Percentiles rank a stretch among this genome's conserved stretches.
Conservation (phyloP, 2,888 invertebrate species). For the Eilema sororculum region DNA sequence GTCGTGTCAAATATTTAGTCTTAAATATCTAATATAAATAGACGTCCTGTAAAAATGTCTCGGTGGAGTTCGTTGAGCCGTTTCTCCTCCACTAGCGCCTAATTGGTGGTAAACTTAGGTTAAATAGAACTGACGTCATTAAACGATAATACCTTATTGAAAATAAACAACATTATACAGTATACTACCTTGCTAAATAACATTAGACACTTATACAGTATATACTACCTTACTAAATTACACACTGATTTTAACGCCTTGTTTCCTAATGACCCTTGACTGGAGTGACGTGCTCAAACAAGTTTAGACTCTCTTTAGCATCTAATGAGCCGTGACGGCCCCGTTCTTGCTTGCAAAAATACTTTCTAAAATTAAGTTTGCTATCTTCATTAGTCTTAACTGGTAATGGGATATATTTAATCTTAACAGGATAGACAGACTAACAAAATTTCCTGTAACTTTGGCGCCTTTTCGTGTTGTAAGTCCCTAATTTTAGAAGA, state of each 20-base stretch:
- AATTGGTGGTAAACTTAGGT: too few species aligned
- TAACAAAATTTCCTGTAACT: not conserved
- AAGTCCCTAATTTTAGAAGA: not conserved
- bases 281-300: slow-evolving; percentile 31
- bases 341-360: slow-evolving; percentile 19
- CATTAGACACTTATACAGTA: too few species aligned
- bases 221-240: not conserved
- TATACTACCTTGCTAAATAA: not conserved
- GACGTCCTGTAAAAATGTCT: too few species aligned
- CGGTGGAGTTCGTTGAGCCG: too few species aligned
- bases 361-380: slow-evolving; percentile 10
- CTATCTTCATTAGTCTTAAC: not conserved
- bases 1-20: too few species aligned
- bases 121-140: too few species aligned
- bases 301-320: slow-evolving; percentile 32
- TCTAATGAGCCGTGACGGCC: slow-evolving; percentile 27
- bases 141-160: not conserved
- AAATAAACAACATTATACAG: not conserved
- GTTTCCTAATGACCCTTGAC: slow-evolving; percentile 18
- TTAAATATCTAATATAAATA: too few species aligned
- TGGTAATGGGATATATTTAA: slow-evolving; percentile 6
- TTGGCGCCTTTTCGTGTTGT: not conserved
- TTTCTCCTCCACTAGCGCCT: too few species aligned
- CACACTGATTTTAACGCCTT: not conserved
- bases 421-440: not conserved